Conservation (phyloP, 2,888 invertebrate species). For the Dendrolimus houi region DNA sequence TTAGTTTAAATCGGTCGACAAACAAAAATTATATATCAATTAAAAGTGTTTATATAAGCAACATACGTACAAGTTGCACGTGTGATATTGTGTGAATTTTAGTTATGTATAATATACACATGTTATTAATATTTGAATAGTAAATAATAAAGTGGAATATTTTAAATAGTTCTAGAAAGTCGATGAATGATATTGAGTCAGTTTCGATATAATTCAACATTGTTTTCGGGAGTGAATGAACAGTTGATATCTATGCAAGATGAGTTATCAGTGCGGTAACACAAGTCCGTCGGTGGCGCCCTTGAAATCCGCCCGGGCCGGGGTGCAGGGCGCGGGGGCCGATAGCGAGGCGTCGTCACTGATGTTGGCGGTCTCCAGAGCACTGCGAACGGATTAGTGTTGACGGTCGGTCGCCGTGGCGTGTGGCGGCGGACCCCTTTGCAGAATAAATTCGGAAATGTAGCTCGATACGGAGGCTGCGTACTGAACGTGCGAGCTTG, state of each 20-base stretch:
- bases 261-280: background rate
- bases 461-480: slow-evolving; percentile 74
- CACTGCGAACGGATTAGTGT: slow-evolving; percentile 62
- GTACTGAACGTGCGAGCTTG: slow-evolving; percentile 49
- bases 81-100: too few species aligned
- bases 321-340: slow-evolving; percentile 6
- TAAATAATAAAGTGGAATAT: too few species aligned
- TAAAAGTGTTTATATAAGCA: too few species aligned
- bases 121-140: too few species aligned
- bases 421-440: slow-evolving; percentile 38
- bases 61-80: too few species aligned
- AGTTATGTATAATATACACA: too few species aligned
- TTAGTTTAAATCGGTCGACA: too few species aligned
- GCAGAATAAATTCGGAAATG: slow-evolving; percentile 49
- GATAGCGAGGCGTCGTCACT: slow-evolving; percentile 9
- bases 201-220: too few species aligned
- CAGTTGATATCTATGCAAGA: background rate
- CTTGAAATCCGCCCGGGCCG: slow-evolving; percentile 3
- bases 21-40: too few species aligned
- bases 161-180: too few species aligned
- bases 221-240: background rate
- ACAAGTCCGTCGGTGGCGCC: background rate
- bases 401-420: slow-evolving; percentile 41
- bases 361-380: slow-evolving; percentile 15
- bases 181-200: too few species aligned